Evolutionary conservation across 2,797 vertebrate species (phyloP), one percentile per base, ranked within the genome.

Genomic region (Bufotes viridis): DNA sequence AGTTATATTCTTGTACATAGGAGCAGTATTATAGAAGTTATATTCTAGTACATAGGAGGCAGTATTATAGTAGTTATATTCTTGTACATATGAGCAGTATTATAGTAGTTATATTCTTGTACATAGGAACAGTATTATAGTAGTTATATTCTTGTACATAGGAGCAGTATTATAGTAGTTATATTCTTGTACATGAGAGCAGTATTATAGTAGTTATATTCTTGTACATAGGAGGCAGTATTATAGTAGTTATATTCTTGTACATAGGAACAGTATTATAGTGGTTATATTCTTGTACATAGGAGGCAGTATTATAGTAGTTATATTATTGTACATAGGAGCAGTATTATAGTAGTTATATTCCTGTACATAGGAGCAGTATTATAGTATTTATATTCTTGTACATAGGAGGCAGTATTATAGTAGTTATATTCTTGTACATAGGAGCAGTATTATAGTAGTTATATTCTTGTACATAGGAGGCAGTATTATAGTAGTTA

Each of bases 401-500:
- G 60, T 61, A 61, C 7, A 61, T 61, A 61, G 18, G 60, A 20
- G 63, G 63, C 10, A 67, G 63, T 67, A 67, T 67, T 67, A 67
- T 67, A 24, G 63, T 67, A 24, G 63, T 67, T 67, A 67, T 67
- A 20, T 22, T 20, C 60, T 63, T 20, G 60, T 63, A 22, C 13
- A 55, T 55, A 55, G 53, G 20, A 7, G 60, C 60, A 63, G 60
- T 14, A 20, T 69, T 13, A 22, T 69, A 69, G 1, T 69, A 26
- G 65, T 69, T 69, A 69, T 26, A 72, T 72, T 72, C 69, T 34
- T 72, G 69, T 72, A 72, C 9, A 72, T 72, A 72, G 69, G 69
- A 20, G n/a, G n/a, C 0, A 69, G 67, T 69, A 69, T 69, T 69
- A 69, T 69, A 69, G 67, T 69, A 69, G 67, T 67, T 69, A 69